Evolutionary conservation across 2,113 vertebrate genomes (phyloP), one percentile per base, ranked within the genome.

Genomic region (Bujurquina vittata): DNA sequence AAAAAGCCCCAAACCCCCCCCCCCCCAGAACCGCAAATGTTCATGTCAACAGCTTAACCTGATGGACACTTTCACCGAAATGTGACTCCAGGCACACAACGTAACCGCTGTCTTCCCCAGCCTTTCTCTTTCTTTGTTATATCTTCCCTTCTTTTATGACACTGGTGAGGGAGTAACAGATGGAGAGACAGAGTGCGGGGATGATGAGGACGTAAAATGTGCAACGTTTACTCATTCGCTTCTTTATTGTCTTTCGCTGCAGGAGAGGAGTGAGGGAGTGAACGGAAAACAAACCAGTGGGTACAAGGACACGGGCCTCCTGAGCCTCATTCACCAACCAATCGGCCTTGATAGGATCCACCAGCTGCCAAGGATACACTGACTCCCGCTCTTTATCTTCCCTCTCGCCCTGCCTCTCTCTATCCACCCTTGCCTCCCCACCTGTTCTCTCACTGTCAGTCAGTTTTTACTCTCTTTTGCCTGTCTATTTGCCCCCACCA

Each of bases 121-220:
- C 83, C 54, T 31, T 9, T 79, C 40, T 77, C 72, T 75, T 79
- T 78, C 52, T 56, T 56, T 35, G 20, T 74, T 74, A 35, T 33
- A 55, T 35, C 49, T 56, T 55, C 72, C 52, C 49, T 61, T 57
- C 58, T 88, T 91, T 92, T 87, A 90, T 72, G 49, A 79, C 87
- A 65, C 88, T 84, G 86, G 87, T 62, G 95, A 95, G 95, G 94
- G 94, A 95, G 79, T 93, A 92, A 93, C 92, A 94, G 92, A 92
- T 93, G 94, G 91, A 92, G 90, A 89, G 92, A 92, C 88, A 93
- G 91, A 92, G 92, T 83, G 91, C 77, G 62, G 88, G 88, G 91
- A 93, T 92, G 93, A 94, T 96, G 96, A 96, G 96, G 96, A 96
- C 96, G 96, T 97, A 97, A 97, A 98, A 97, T 96, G 79, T 95